A percentile compares a stretch with the other conserved stretches of the same genome.
Conservation (phyloP, 2,888 invertebrate genomes). For the Priocnemis perturbator region DNA sequence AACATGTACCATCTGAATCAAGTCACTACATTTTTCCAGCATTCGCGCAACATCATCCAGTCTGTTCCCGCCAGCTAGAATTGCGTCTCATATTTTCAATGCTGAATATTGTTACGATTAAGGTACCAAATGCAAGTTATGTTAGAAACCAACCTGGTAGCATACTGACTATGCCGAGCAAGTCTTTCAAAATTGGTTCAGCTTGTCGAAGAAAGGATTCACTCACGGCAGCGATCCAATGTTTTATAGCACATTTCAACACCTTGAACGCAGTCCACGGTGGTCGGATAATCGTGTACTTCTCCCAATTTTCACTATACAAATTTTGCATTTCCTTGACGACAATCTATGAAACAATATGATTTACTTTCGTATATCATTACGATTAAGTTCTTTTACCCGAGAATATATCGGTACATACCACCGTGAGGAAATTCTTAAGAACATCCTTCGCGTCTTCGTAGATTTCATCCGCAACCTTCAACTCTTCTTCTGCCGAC, state of each 20-base stretch:
- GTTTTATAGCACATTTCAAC: slow-evolving; percentile 69
- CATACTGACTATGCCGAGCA: slow-evolving; percentile 51
- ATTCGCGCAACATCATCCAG: slow-evolving; percentile 57
- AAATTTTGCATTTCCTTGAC: slow-evolving; percentile 65
- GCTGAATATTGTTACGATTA: background rate
- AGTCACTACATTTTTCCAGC: slow-evolving; percentile 59
- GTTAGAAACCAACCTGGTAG: slow-evolving; percentile 46
- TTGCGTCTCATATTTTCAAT: background rate
- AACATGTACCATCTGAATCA: slow-evolving; percentile 60
- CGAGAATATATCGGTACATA: slow-evolving; percentile 31
- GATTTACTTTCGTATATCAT: background rate
- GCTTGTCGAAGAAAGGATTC: slow-evolving; percentile 64
- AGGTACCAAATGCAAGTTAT: background rate
- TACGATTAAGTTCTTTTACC: background rate
- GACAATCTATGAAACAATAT: slow-evolving; percentile 58
- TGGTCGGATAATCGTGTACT: slow-evolving; percentile 65
- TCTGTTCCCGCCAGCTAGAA: slow-evolving; percentile 52
- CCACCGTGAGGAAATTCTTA: slow-evolving; percentile 59
- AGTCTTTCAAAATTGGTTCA: slow-evolving; percentile 54
- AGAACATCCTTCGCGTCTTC: slow-evolving; percentile 60
- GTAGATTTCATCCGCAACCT: slow-evolving; percentile 58
- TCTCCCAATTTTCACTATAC: slow-evolving; percentile 67
- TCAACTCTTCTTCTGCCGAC: slow-evolving; percentile 48
- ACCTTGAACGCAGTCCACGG: slow-evolving; percentile 68
- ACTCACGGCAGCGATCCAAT: slow-evolving; percentile 72